Evolutionary conservation across 2,797 vertebrate species (phyloP).

Genomic region (Pseudocheirus occidentalis): DNA sequence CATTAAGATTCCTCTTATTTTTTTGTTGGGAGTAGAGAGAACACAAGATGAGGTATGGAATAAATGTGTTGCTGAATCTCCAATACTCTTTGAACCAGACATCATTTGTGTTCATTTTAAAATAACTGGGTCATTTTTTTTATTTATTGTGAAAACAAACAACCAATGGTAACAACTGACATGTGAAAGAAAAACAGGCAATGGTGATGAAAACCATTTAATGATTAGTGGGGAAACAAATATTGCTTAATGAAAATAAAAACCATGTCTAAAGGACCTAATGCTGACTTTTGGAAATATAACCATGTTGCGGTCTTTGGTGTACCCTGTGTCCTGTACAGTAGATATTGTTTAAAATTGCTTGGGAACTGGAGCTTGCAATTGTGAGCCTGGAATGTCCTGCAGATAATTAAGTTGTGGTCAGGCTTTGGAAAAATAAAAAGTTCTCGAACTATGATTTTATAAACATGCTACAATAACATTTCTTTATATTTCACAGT

Average conservation of each 20-base stretch:
- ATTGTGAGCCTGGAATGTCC: conserved; percentile 94
- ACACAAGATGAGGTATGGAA: neutral
- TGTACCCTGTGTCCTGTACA: conserved; percentile 85
- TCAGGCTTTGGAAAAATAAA: conserved; percentile 90
- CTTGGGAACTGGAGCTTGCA: conserved; percentile 91
- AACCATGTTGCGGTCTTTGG: conserved; percentile 81
- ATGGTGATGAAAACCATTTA: conserved; percentile 84
- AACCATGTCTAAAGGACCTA: conserved; percentile 82
- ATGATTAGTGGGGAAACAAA: conserved; percentile 85
- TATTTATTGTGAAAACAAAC: conserved; percentile 76
- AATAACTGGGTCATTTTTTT: conserved; percentile 64
- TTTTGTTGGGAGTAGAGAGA: conserved; percentile 7
- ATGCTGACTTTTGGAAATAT: conserved; percentile 82
- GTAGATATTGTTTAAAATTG: conserved; percentile 92
- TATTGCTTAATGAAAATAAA: conserved; percentile 91
- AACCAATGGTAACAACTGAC: conserved; percentile 71
- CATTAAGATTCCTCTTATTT: neutral
- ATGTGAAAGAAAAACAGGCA: conserved; percentile 76
- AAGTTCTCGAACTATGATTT: conserved; percentile 95
- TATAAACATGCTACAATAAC: conserved; percentile 99
- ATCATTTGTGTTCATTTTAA: conserved; percentile 58
- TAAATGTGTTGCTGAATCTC: conserved; percentile 1
- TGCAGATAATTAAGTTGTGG: conserved; percentile 94
- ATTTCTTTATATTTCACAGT: conserved; percentile 98
- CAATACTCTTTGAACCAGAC: neutral